phyloP scores from a whole-genome alignment of 2,113 vertebrate species.

The Etheostoma spectabile region DNA sequence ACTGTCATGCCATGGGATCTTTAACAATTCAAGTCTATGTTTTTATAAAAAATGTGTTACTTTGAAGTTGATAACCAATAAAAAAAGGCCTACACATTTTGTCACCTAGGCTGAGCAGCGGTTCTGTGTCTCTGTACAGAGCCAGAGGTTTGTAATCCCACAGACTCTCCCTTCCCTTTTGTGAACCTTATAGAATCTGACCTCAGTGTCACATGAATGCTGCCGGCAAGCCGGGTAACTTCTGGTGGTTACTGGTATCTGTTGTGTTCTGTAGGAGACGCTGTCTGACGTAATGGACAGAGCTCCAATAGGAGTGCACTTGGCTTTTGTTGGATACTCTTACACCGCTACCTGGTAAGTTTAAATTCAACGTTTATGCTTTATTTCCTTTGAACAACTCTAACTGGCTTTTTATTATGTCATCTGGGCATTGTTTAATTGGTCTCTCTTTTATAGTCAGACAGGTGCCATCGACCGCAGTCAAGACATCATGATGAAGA shows the following conservation, averaged over 20 bases:
- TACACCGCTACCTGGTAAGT: slow-evolving; percentile 86
- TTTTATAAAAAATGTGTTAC: too few species aligned
- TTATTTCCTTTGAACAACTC: not conserved
- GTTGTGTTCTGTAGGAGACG: slow-evolving; percentile 79
- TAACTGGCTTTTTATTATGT: not conserved
- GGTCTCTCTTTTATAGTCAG: slow-evolving; percentile 60
- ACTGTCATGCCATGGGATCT: too few species aligned
- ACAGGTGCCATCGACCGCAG: slow-evolving; percentile 79
- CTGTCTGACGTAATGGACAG: slow-evolving; percentile 83
- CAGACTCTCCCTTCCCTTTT: too few species aligned
- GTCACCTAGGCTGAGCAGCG: too few species aligned
- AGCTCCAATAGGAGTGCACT: slow-evolving; percentile 84
- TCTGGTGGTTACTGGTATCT: not conserved
- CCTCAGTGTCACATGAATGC: too few species aligned
- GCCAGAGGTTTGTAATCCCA: too few species aligned
- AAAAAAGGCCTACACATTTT: too few species aligned
- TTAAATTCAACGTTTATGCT: not conserved
- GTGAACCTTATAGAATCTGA: too few species aligned
- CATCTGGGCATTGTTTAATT: not conserved
- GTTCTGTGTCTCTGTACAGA: too few species aligned
- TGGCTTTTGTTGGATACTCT: slow-evolving; percentile 91
- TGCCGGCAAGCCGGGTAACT: too few species aligned
- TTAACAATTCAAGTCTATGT: too few species aligned
- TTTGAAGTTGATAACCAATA: too few species aligned
- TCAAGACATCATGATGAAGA: slow-evolving; percentile 82